These are phyloP conservation scores for Sinella curviseta DNA, from an alignment of 1,140 invertebrate genomes.

Conservation along the genomic window DNA sequence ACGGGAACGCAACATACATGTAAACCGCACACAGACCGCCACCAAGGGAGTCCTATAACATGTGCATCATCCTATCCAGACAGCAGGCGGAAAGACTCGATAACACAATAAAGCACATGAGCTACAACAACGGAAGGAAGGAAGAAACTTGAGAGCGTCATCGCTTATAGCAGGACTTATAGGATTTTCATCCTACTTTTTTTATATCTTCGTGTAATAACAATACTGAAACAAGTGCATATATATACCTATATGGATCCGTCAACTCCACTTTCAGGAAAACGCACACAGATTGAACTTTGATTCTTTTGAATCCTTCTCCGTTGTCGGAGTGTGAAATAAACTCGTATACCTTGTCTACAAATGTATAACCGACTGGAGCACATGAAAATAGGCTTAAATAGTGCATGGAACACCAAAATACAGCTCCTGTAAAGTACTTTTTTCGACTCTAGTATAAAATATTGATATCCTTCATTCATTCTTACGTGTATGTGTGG, in stretches of 20 bases:
- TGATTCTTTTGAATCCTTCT: constrained; percentile 2
- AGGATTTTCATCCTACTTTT: too few relatives aligned
- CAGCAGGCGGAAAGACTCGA: not conserved
- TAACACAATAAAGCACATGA: not conserved
- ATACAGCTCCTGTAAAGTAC: not conserved
- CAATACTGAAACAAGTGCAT: not conserved
- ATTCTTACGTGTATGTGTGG: constrained; percentile 1
- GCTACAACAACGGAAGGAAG: not conserved
- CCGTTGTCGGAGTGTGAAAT: too few relatives aligned
- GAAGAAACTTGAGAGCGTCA: not conserved
- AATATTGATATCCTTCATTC: not conserved
- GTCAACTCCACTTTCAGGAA: not conserved
- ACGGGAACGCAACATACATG: not conserved
- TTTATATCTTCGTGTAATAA: too few relatives aligned
- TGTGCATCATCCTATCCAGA: not conserved
- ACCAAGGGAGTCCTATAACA: not conserved
- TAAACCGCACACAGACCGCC: not conserved
- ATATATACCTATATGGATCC: too few relatives aligned
- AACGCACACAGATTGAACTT: not conserved
- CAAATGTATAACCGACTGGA: too few relatives aligned
- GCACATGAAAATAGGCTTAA: too few relatives aligned
- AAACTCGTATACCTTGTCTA: too few relatives aligned
- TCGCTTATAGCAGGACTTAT: too few relatives aligned
- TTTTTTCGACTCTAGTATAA: too few relatives aligned
- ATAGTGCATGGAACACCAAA: not conserved